Evolutionary conservation across 1,140 invertebrate genomes (phyloP).

Genomic region (Diprion similis): DNA sequence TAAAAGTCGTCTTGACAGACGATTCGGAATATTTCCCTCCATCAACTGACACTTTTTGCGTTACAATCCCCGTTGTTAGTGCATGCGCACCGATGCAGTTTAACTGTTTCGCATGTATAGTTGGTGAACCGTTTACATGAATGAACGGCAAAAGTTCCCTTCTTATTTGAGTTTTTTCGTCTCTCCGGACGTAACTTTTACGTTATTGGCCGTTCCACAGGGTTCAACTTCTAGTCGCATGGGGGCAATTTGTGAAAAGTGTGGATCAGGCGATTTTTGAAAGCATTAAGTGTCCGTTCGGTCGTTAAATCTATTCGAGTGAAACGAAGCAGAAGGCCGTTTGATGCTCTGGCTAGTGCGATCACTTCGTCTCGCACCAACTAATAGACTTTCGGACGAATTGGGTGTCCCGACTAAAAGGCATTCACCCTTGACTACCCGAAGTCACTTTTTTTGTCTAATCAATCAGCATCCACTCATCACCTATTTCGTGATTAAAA

Average conservation of each 20-base stretch:
- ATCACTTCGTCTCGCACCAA: not conserved
- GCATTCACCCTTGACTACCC: no score
- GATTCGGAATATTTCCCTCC: no score
- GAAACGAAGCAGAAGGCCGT: not conserved
- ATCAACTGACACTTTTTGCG: no score
- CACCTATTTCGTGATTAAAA: no score
- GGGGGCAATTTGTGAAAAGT: conserved; percentile 7
- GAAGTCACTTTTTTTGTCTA: not conserved
- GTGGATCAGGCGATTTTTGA: conserved; percentile 5
- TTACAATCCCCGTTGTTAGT: not conserved
- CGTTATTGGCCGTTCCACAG: not conserved
- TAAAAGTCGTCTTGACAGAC: no score
- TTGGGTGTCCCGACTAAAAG: no score
- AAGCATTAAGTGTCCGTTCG: conserved; percentile 5
- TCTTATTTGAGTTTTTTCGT: not conserved
- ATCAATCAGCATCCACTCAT: not conserved
- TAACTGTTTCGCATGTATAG: not conserved
- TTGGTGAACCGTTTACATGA: not conserved
- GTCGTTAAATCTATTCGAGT: conserved; percentile 2
- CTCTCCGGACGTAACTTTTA: not conserved
- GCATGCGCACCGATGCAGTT: not conserved
- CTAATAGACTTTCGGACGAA: not conserved
- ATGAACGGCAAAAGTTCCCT: not conserved
- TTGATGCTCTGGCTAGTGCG: not conserved
- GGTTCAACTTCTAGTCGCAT: not conserved